Evolutionary conservation across 2,888 invertebrate genomes (phyloP), one percentile per base, ranked within the genome.

Genomic region (Tiliacea citrago): DNA sequence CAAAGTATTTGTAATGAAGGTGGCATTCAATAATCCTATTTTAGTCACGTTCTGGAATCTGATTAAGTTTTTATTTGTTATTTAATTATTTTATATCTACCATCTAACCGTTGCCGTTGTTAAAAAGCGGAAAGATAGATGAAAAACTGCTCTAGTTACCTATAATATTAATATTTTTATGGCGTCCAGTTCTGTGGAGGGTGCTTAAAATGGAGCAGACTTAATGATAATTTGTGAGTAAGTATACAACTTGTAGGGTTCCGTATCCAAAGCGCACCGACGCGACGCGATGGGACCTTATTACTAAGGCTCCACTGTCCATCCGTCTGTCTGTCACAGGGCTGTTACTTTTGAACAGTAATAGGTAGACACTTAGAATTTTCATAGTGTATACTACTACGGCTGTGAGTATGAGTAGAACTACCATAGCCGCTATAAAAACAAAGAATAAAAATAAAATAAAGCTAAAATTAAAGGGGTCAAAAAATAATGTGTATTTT

Each of bases 81-180:
- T 49, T 69, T 18, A 53, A 72, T 69, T 49, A 81, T 77, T 66
- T 60, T 62, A 68, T 60, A 71, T 61, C 29, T 3, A 29, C 29
- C 29, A 29, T 29, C 1, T 29, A 29, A 29, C 29, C 29, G 63
- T 62, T 39, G 76, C 13, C 21, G 8, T 45, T 68, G 21, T 4
- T 68, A 5, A 18, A 62, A 39, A 5, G n/a, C 35, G 13, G 49
- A 61, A 62, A 73, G 3, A 49, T 5, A 35, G 10, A 13, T 16
- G 35, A 82, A 78, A 82, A 81, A 81, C 61, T 73, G 55, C 55
- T 82, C 74, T 47, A 63, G 18, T 70, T 77, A 21, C n/a, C n/a
- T n/a, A n/a, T n/a, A n/a, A n/a, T 49, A 68, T 63, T 57, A n/a
- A 70, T 82, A 82, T 73, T 82, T 58, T 55, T 67, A 78, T 77